Conservation (phyloP, 2,797 vertebrate species). For the Phrynocephalus forsythii region DNA sequence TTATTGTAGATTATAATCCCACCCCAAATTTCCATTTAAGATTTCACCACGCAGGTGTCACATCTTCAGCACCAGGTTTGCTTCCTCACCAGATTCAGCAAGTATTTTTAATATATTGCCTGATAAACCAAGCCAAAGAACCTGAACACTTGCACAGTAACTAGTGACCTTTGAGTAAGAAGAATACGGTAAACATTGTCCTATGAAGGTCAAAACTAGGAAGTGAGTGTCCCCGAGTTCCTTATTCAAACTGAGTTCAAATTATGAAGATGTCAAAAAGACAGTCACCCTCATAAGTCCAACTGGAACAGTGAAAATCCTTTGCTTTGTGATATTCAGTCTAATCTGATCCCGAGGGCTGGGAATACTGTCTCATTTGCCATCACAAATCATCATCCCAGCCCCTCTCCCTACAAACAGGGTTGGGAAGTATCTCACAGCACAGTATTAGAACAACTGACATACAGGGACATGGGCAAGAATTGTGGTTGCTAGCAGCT, state of each 20-base stretch:
- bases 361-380: background rate
- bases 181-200: background rate
- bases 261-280: background rate
- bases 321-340: background rate
- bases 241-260: background rate
- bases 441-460: constrained; percentile 31
- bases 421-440: background rate
- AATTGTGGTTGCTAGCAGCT: constrained; percentile 94
- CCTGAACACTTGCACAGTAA: background rate
- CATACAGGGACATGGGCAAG: constrained; percentile 94
- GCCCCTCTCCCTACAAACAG: background rate
- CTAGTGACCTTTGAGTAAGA: background rate
- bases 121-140: background rate
- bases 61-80: background rate
- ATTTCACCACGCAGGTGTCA: background rate
- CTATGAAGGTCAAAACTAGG: background rate
- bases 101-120: background rate
- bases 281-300: background rate
- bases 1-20: background rate
- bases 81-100: background rate
- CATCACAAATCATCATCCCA: background rate
- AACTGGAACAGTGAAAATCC: background rate
- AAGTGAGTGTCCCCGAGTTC: background rate
- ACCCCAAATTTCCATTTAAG: too few relatives aligned
- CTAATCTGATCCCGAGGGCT: background rate